These are phyloP conservation scores for Acronicta psi DNA, from an alignment of 2,888 invertebrate species.

Conservation along the genomic window DNA sequence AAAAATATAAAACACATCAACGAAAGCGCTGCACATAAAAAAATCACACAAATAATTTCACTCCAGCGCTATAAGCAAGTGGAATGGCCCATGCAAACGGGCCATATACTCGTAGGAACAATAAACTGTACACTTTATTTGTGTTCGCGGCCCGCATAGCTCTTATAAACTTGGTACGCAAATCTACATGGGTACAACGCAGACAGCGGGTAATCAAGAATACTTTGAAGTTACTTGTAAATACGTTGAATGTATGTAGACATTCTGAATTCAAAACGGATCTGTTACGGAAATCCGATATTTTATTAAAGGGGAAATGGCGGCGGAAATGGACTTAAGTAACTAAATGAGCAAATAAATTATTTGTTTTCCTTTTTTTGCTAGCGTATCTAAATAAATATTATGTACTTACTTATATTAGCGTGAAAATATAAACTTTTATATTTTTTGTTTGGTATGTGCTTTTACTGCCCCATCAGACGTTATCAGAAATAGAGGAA, in stretches of 20 bases:
- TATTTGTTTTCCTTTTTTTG: constrained; percentile 13
- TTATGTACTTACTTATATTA: not conserved
- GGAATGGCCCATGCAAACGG: constrained; percentile 23
- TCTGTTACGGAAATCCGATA: constrained; percentile 41
- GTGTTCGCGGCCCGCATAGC: constrained; percentile 46
- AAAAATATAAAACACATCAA: constrained; percentile 12
- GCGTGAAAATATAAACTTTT: too few species aligned
- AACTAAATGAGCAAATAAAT: constrained; percentile 14
- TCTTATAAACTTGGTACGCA: constrained; percentile 47
- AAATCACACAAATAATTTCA: constrained; percentile 24
- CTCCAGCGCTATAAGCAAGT: constrained; percentile 26
- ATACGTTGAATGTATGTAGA: constrained; percentile 44
- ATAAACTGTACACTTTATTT: constrained; percentile 56
- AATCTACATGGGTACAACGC: constrained; percentile 34
- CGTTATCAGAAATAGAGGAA: too few species aligned
- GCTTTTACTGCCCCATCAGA: too few species aligned
- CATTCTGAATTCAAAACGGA: constrained; percentile 9
- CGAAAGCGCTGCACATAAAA: constrained; percentile 24
- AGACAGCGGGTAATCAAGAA: constrained; percentile 47
- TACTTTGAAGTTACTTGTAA: constrained; percentile 41
- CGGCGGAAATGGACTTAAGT: constrained; percentile 35
- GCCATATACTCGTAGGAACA: constrained; percentile 35
- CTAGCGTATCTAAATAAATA: not conserved
- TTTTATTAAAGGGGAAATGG: constrained; percentile 45
- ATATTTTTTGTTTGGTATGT: too few species aligned